Conservation (phyloP, 2,797 vertebrate species). For the Linurgus olivaceus region DNA sequence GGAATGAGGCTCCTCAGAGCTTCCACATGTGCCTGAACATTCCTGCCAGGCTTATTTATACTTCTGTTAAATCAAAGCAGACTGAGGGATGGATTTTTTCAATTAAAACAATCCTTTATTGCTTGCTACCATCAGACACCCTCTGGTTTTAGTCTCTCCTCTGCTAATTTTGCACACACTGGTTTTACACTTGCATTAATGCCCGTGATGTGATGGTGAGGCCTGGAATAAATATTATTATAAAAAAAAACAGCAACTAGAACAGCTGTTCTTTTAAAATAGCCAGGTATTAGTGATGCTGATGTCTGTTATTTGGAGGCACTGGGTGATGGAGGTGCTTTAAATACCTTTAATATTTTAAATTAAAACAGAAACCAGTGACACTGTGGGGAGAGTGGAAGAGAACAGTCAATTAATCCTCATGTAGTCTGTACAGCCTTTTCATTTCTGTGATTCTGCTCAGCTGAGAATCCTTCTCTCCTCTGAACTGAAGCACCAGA, state of each 20-base stretch:
- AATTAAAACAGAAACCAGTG: not conserved
- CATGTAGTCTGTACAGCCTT: not conserved
- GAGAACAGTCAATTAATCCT: not conserved
- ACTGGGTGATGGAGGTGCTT: not conserved
- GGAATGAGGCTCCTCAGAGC: not conserved
- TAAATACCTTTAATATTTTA: not conserved
- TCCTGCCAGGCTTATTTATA: constrained; percentile 13
- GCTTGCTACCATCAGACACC: not conserved
- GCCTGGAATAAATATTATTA: not conserved
- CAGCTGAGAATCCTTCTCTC: not conserved
- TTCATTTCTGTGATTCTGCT: not conserved
- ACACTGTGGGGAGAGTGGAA: not conserved
- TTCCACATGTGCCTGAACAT: not conserved
- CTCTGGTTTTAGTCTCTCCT: not conserved
- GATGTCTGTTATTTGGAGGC: not conserved
- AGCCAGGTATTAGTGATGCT: not conserved
- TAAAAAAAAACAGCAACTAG: not conserved
- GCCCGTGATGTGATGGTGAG: not conserved
- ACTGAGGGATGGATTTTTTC: constrained; percentile 39
- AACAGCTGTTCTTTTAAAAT: not conserved
- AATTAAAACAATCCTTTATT: constrained; percentile 20
- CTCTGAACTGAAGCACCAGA: not conserved
- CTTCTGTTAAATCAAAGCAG: constrained; percentile 33
- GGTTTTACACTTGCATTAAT: not conserved
- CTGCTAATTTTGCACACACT: not conserved